Conservation (phyloP, 30 jellyfish, hydroid and myxozoan species). For the Aurelia coerulea region DNA sequence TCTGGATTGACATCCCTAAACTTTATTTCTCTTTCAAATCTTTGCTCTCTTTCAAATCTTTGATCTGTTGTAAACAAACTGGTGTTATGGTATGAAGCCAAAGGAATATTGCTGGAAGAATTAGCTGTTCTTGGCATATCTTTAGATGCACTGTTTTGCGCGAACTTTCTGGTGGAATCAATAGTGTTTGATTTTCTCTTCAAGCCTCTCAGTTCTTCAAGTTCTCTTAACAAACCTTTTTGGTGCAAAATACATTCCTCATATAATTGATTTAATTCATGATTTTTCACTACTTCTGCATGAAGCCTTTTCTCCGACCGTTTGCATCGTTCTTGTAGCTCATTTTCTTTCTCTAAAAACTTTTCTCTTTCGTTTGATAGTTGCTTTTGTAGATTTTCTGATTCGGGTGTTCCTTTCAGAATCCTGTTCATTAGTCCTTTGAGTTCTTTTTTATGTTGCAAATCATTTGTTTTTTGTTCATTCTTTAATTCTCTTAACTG, state of each 20-base stretch:
- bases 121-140: background rate
- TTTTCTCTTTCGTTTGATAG: constrained; percentile 14
- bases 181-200: background rate
- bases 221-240: constrained; percentile 38
- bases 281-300: constrained; percentile 20
- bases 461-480: constrained; percentile 1
- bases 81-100: background rate
- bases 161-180: background rate
- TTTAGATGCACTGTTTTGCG: background rate
- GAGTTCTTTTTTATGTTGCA: constrained; percentile 25
- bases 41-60: background rate
- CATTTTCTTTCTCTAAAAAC: constrained; percentile 39
- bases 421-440: constrained; percentile 28
- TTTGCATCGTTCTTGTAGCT: constrained; percentile 16
- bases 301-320: constrained; percentile 21
- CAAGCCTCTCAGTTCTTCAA: constrained; percentile 8
- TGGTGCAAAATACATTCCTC: constrained; percentile 43
- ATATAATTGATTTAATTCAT: constrained; percentile 32
- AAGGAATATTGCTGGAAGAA: background rate
- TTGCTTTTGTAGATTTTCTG: constrained; percentile 5
- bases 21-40: background rate
- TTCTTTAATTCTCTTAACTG: constrained; percentile 10
- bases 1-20: background rate
- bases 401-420: constrained; percentile 23
- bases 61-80: background rate